Conservation (phyloP, 1,140 invertebrate genomes). For the Diabrotica undecimpunctata region DNA sequence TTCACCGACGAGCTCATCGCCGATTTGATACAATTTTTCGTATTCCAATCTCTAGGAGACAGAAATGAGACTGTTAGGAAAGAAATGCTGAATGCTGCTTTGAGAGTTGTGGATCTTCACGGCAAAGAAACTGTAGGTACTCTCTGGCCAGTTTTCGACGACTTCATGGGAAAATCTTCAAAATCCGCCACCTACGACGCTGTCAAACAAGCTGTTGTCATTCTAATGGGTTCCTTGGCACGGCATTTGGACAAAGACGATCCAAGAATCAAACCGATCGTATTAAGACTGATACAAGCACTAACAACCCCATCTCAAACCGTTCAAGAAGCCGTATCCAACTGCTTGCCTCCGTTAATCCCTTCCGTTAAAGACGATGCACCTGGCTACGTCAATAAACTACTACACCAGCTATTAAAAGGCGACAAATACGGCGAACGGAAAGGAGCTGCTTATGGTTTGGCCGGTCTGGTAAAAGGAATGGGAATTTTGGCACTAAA, state of each 20-base stretch:
- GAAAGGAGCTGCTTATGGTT: slow-evolving; percentile 85
- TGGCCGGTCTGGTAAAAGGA: slow-evolving; percentile 89
- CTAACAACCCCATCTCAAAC: slow-evolving; percentile 94
- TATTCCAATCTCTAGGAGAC: slow-evolving; percentile 83
- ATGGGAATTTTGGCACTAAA: slow-evolving; percentile 94
- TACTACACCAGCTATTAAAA: slow-evolving; percentile 84
- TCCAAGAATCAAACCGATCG: slow-evolving; percentile 85
- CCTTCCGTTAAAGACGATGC: slow-evolving; percentile 89
- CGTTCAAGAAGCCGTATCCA: slow-evolving; percentile 96
- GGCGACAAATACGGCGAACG: slow-evolving; percentile 97
- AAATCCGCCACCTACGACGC: slow-evolving; percentile 88
- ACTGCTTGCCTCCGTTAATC: slow-evolving; percentile 91
- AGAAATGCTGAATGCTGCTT: slow-evolving; percentile 91
- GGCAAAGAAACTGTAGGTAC: slow-evolving; percentile 68
- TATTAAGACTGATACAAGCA: slow-evolving; percentile 83
- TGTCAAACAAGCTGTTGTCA: slow-evolving; percentile 91
- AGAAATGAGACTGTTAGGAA: slow-evolving; percentile 80
- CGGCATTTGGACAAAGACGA: slow-evolving; percentile 91
- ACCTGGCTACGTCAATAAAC: slow-evolving; percentile 79
- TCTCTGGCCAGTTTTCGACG: slow-evolving; percentile 84
- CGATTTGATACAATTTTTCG: slow-evolving; percentile 76
- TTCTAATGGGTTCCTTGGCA: slow-evolving; percentile 94
- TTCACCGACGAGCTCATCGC: slow-evolving; percentile 66
- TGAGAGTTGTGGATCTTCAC: slow-evolving; percentile 85
- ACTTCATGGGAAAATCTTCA: slow-evolving; percentile 85